Conservation (phyloP, 2,797 vertebrate genomes). For the Neosilurus mollespiculum region DNA sequence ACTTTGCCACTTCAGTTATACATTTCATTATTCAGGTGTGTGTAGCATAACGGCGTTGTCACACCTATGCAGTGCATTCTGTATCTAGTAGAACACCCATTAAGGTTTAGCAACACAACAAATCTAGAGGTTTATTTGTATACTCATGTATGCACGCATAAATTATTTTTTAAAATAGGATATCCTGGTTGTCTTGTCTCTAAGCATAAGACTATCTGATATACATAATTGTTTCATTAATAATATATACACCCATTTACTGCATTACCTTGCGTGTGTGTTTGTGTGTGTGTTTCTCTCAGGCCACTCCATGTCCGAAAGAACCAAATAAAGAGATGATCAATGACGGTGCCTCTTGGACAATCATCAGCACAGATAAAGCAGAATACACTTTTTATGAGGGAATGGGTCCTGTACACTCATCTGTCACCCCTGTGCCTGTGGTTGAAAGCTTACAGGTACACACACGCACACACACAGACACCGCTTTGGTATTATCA, state of each 20-base stretch:
- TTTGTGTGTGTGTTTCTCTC: constrained; percentile 31
- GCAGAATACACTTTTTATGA: constrained; percentile 98
- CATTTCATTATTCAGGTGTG: not conserved
- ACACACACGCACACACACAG: constrained; percentile 16
- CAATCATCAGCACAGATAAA: constrained; percentile 99
- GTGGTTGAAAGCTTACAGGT: constrained; percentile 98
- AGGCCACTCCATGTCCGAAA: constrained; percentile 96
- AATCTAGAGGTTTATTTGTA: not conserved
- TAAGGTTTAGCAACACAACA: not conserved
- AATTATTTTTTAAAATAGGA: not conserved
- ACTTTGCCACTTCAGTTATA: not conserved
- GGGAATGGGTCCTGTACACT: constrained; percentile 95
- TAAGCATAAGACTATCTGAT: not conserved
- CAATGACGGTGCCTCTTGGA: constrained; percentile 98
- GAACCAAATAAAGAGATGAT: constrained; percentile 98
- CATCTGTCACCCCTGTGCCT: constrained; percentile 93
- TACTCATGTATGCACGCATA: not conserved
- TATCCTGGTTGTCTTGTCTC: not conserved
- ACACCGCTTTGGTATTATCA: not conserved
- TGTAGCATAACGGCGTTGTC: not conserved
- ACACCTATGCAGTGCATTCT: not conserved
- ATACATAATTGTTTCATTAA: constrained; percentile 12
- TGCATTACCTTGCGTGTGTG: constrained; percentile 1
- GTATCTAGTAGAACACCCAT: not conserved
- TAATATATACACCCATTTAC: constrained; percentile 20